Conservation (phyloP, 2,113 vertebrate genomes). For the Petaurus breviceps region DNA sequence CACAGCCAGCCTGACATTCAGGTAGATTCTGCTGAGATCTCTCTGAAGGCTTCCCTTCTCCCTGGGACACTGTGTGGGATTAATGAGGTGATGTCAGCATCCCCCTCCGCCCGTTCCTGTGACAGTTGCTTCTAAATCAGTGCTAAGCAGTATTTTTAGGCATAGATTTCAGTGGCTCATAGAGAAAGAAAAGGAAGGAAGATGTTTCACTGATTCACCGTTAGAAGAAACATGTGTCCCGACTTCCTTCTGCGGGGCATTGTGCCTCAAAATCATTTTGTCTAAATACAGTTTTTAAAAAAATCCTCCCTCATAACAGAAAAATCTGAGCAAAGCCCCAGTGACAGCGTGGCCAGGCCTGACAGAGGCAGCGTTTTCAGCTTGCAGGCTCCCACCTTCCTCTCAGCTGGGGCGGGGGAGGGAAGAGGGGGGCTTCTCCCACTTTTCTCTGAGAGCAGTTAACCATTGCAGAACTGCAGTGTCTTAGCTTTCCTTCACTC, state of each 20-base stretch:
- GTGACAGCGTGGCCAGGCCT: not conserved
- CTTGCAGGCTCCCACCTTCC: not conserved
- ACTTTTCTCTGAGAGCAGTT: not conserved
- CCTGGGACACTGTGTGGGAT: not conserved
- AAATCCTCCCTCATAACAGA: not conserved
- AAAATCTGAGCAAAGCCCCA: not conserved
- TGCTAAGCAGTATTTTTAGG: constrained; percentile 25
- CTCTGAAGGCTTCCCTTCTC: not conserved
- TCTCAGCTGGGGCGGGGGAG: too few species aligned
- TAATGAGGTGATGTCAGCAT: not conserved
- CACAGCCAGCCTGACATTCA: not conserved
- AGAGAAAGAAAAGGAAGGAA: not conserved
- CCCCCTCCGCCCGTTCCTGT: not conserved
- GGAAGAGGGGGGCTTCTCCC: too few species aligned
- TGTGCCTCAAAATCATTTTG: constrained; percentile 10
- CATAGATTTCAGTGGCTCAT: not conserved
- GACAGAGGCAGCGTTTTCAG: not conserved
- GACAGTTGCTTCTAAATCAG: not conserved
- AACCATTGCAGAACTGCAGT: not conserved
- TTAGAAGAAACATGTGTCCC: not conserved
- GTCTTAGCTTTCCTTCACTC: not conserved
- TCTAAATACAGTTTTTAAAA: not conserved
- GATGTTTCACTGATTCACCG: not conserved
- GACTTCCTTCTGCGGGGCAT: not conserved
- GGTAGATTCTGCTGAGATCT: not conserved